Conservation (phyloP, 2,888 invertebrate species). For the Hemistola chrysoprasaria region DNA sequence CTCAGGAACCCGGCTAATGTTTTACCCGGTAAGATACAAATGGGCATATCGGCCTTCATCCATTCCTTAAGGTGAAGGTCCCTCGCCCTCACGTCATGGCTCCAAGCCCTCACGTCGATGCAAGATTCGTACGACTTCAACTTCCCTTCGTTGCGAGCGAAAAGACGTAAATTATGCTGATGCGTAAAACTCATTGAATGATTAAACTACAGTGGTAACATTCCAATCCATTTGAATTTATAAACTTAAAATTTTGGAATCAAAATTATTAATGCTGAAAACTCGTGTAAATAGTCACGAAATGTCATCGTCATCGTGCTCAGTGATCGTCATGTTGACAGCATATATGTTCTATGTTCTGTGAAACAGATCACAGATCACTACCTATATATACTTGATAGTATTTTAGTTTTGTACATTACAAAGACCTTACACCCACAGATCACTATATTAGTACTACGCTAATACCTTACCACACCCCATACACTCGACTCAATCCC, state of each 20-base stretch:
- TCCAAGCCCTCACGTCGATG: constrained; percentile 80
- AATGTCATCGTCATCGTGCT: too few species aligned
- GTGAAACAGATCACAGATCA: too few species aligned
- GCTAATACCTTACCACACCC: too few species aligned
- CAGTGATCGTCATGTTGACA: neutral
- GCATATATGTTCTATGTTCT: too few species aligned
- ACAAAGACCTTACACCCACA: too few species aligned
- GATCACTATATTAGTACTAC: too few species aligned
- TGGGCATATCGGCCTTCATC: constrained; percentile 67
- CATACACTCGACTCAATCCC: too few species aligned
- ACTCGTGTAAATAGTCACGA: too few species aligned
- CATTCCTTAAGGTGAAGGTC: constrained; percentile 66
- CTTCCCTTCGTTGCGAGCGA: constrained; percentile 76
- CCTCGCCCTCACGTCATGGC: constrained; percentile 57
- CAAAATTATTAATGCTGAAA: constrained; percentile 1
- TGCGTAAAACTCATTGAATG: constrained; percentile 57
- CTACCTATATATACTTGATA: too few species aligned
- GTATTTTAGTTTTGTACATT: too few species aligned
- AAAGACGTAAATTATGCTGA: constrained; percentile 40
- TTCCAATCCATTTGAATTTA: constrained; percentile 36
- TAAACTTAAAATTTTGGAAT: constrained; percentile 48
- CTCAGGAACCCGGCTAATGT: constrained; percentile 47
- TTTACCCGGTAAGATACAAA: constrained; percentile 51
- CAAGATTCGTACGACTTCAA: constrained; percentile 79
- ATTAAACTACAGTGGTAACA: constrained; percentile 19